Evolutionary conservation across 2,888 invertebrate genomes (phyloP).

Genomic region (Mesorhabditis spiculigera): DNA sequence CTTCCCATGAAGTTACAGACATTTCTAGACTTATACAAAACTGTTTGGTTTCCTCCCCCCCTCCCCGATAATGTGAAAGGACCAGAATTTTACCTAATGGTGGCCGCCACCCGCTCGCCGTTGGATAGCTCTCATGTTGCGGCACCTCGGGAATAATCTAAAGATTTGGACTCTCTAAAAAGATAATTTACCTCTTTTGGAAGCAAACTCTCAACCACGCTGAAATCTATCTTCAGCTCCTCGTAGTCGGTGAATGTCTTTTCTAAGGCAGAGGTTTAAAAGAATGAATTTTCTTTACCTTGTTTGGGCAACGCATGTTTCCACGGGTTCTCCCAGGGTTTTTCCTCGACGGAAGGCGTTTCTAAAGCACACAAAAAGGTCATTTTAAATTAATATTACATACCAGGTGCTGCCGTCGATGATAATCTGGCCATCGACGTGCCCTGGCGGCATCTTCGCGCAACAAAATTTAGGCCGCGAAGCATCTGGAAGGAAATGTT

Average conservation of each 20-base stretch:
- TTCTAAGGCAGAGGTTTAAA: conserved; percentile 11
- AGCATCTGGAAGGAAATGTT: too few species aligned
- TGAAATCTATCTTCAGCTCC: conserved; percentile 75
- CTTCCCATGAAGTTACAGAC: too few species aligned
- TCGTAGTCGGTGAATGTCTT: conserved; percentile 58
- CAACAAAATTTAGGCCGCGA: too few species aligned
- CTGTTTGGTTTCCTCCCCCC: too few species aligned
- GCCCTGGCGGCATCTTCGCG: too few species aligned
- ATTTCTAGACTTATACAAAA: too few species aligned
- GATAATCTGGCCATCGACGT: too few species aligned
- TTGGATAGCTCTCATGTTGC: conserved; percentile 67
- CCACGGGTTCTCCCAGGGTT: conserved; percentile 53
- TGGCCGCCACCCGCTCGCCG: conserved; percentile 82
- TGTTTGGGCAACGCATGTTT: conserved; percentile 49
- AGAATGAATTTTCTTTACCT: conserved; percentile 23
- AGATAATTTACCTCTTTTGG: conserved; percentile 63
- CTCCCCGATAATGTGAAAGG: not conserved
- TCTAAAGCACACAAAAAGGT: too few species aligned
- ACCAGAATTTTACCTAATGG: conserved; percentile 62
- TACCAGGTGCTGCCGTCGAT: too few species aligned
- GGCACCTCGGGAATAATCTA: conserved; percentile 60
- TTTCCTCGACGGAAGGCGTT: conserved; percentile 10
- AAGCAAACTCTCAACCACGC: conserved; percentile 76
- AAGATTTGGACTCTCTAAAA: not conserved
- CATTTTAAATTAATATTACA: too few species aligned